Evolutionary conservation across 2,113 vertebrate species (phyloP).

Genomic region (Archocentrus centrarchus): DNA sequence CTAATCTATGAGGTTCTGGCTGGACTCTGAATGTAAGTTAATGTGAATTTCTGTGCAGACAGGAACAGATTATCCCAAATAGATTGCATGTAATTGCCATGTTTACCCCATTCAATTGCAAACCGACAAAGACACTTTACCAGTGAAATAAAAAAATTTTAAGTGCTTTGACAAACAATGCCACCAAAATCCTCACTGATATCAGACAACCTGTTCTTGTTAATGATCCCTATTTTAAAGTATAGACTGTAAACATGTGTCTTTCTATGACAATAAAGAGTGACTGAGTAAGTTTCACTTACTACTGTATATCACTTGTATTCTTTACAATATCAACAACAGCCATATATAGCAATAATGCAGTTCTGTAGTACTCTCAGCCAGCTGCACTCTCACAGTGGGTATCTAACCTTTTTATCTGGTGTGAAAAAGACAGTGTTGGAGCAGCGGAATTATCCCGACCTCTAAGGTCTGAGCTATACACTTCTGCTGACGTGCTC

Average conservation of each 20-base stretch:
- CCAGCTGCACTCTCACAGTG: constrained; percentile 34
- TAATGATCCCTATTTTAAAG: background rate
- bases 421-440: constrained; percentile 40
- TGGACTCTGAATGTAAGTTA: background rate
- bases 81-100: background rate
- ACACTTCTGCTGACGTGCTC: constrained; percentile 66
- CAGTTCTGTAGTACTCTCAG: constrained; percentile 9
- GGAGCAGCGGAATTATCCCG: constrained; percentile 48
- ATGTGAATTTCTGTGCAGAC: background rate
- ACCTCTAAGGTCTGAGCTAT: constrained; percentile 42
- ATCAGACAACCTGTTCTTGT: background rate
- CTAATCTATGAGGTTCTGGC: background rate
- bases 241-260: background rate
- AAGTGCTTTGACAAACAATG: background rate
- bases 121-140: background rate
- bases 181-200: background rate
- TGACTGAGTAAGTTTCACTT: background rate
- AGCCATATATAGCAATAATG: background rate
- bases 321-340: background rate
- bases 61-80: background rate
- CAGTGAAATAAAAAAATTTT: background rate
- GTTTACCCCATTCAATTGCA: background rate
- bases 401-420: constrained; percentile 57
- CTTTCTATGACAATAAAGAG: too few relatives aligned
- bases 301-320: background rate